Base-by-base conservation (phyloP, 2,797 vertebrate genomes). In the Tolypeutes matacus region DNA sequence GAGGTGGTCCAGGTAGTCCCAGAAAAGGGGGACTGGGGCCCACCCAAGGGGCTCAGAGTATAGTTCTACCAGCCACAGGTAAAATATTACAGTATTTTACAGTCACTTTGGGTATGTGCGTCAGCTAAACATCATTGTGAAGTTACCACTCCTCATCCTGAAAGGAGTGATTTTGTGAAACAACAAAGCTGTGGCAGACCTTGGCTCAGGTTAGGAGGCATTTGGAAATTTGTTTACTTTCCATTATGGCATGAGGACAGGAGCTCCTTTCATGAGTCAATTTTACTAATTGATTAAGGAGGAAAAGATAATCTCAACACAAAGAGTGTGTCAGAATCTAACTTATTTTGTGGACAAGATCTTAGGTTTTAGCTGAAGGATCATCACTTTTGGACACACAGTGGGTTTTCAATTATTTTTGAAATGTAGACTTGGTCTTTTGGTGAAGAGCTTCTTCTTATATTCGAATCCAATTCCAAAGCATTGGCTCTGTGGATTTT, bases 401-500 rank as follows among this genome's bases (percentile, higher is more conserved):
- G 36, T n/a, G 25, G 34, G 20, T 88, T 94, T 76, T 70, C 76
- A 93, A 49, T 91, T 80, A 46, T 34, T 60, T 51, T 31, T 77
- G 25, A 77, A 84, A 90, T 20, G 72, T 31, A 82, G 49, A 60
- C 31, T 46, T 46, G 23, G 27, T 78, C 39, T 89, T 90, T 80
- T 29, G 20, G 13, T n/a, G 78, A 78, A 39, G 17, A 17, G 12
- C 69, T 91, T 91, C 27, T 73, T 88, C 42, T 65, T 83, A 62
- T 23, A 75, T 8, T 60, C 18, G 20, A 72, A 39, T 60, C 27
- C 87, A 72, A 91, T 77, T 56, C n/a, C 56, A 51, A 89, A 92
- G 31, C 27, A n/a, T 95, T 91, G 91, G n/a, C 29, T 65, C 49
- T 34, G 49, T 60, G 31, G n/a, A 83, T 84, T 80, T 86, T 82